Evolutionary conservation across 2,113 vertebrate genomes (phyloP).

Genomic region (Todiramphus saurophagus): DNA sequence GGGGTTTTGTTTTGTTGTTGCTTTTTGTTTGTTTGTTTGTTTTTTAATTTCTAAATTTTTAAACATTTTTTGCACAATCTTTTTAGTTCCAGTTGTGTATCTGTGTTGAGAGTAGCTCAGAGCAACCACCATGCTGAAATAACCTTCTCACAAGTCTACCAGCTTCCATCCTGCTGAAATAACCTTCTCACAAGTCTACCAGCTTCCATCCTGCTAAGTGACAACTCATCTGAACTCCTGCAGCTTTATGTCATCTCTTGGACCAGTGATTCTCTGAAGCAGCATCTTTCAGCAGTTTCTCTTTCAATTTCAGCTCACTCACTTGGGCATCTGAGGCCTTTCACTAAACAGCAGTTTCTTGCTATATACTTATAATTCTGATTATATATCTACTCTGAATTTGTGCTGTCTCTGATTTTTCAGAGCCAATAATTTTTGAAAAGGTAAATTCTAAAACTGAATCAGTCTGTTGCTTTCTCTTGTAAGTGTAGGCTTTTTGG

Average conservation of each 20-base stretch:
- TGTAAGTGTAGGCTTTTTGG: background rate
- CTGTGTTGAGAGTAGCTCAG: background rate
- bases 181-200: background rate
- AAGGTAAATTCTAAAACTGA: background rate
- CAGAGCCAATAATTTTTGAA: background rate
- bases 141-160: background rate
- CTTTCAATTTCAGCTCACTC: background rate
- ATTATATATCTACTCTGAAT: background rate
- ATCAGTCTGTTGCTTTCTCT: background rate
- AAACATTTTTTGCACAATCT: background rate
- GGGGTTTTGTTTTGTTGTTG: background rate
- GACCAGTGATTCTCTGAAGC: background rate
- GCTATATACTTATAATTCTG: background rate
- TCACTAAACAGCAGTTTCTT: background rate
- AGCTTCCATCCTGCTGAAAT: background rate
- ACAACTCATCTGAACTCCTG: background rate
- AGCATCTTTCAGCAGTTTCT: background rate
- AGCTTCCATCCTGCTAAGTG: background rate
- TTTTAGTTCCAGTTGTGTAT: background rate
- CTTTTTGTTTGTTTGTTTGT: background rate
- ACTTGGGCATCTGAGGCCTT: background rate
- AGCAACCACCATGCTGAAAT: background rate
- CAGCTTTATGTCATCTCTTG: background rate
- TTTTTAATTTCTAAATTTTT: too few relatives aligned
- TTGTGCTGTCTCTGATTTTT: background rate